phyloP scores from a whole-genome alignment of 1,140 invertebrate species.

The Heliconius hewitsoni region DNA sequence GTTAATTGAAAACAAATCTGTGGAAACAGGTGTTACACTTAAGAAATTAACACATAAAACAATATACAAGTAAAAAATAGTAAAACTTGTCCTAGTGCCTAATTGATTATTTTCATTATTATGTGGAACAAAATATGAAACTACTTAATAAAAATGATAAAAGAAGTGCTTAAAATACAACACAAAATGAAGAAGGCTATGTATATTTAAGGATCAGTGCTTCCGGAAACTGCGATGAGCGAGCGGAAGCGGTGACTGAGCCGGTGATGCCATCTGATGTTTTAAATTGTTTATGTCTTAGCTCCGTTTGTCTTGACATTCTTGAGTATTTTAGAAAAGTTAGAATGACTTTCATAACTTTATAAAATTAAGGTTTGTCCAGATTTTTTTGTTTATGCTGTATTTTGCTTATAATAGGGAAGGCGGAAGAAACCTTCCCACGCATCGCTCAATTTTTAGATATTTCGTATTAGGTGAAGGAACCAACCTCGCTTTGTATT shows the following conservation, averaged over 20 bases:
- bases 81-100: too few species aligned
- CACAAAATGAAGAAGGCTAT: not conserved
- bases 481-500: too few species aligned
- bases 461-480: too few species aligned
- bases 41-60: too few species aligned
- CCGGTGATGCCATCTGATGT: not conserved
- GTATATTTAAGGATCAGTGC: slow-evolving; percentile 3
- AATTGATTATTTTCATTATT: not conserved
- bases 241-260: slow-evolving; percentile 21
- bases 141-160: not conserved
- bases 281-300: not conserved
- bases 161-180: not conserved
- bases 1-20: too few species aligned
- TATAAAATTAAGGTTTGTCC: not conserved
- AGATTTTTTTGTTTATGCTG: too few species aligned
- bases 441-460: too few species aligned
- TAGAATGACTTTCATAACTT: not conserved
- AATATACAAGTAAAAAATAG: too few species aligned
- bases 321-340: not conserved
- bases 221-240: slow-evolving; percentile 30
- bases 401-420: too few species aligned
- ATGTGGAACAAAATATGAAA: too few species aligned
- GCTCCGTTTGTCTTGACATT: slow-evolving; percentile 16
- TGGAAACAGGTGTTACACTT: too few species aligned
- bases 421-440: too few species aligned